These are phyloP conservation scores for Zaprionus davidi DNA, from an alignment of 1,140 invertebrate species.

Conservation along the genomic window DNA sequence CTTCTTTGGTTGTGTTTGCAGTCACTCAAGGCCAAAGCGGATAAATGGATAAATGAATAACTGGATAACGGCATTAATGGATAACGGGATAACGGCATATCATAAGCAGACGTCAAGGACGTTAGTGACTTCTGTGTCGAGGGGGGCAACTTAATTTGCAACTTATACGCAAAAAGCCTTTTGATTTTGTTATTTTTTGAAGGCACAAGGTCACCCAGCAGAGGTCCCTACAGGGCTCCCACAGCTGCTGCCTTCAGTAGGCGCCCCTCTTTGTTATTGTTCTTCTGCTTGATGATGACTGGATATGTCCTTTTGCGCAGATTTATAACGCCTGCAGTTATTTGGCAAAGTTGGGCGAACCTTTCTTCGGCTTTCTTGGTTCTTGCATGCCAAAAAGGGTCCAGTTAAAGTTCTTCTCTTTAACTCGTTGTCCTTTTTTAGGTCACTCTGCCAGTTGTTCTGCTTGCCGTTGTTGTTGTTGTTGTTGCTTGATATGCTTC, in stretches of 20 bases:
- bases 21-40: constrained; percentile 52
- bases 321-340: constrained; percentile 72
- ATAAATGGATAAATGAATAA: constrained; percentile 10
- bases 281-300: constrained; percentile 37
- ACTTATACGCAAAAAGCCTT: constrained; percentile 81
- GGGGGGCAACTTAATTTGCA: constrained; percentile 76
- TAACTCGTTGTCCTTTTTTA: constrained; percentile 71
- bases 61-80: constrained; percentile 3
- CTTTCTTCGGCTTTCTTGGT: constrained; percentile 56
- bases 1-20: constrained; percentile 39
- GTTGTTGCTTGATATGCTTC: constrained; percentile 57
- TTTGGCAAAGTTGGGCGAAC: constrained; percentile 75
- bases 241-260: constrained; percentile 5
- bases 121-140: constrained; percentile 23
- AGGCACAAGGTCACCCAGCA: constrained; percentile 20
- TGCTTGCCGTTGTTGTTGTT: neutral
- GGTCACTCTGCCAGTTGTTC: constrained; percentile 8
- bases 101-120: constrained; percentile 66
- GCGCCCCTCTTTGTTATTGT: neutral
- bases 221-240: constrained; percentile 24
- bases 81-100: constrained; percentile 54
- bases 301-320: constrained; percentile 49
- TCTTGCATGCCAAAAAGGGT: constrained; percentile 61
- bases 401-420: constrained; percentile 5
- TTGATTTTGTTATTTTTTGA: constrained; percentile 75